Evolutionary conservation across 2,797 vertebrate genomes (phyloP), one percentile per base, ranked within the genome.

Genomic region (Hephaestus fuliginosus): DNA sequence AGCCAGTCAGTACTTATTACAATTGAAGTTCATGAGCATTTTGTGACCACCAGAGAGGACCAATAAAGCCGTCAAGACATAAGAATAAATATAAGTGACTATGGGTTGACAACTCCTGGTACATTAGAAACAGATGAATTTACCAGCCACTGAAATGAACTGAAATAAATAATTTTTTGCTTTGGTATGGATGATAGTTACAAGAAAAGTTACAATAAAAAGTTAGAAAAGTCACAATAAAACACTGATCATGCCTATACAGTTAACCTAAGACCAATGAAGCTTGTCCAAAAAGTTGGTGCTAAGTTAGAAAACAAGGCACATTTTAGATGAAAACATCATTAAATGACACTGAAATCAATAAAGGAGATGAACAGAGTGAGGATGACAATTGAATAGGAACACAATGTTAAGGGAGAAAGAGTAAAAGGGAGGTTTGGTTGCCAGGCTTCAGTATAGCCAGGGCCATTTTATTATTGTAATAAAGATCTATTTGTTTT

Each of bases 111-210:
- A 70, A 39, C 20, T 61, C 33, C 11, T 33, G 48, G 11, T 58
- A 43, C 41, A 72, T 78, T 51, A 39, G 30, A 5, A 81, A 30
- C 58, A 81, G 58, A 28, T 73, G 33, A 76, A 49, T 51, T 39
- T 25, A 12, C 18, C 18, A 10, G 10, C 7, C 39, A 28, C 22
- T n/a, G 4, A 14, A 36, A 20, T n/a, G 36, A 15, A 18, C 36
- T 39, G 36, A 52, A 52, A 60, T n/a, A 0, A 12, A 44, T 74
- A 3, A 11, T 28, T 30, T 41, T 20, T 28, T 39, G 8, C 41
- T 62, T 53, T 46, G 25, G 22, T 63, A 30, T 30, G 3, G 25
- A 33, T 18, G 30, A 33, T 33, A 33, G 30, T 33, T 25, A 25
- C 25, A 25, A 25, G 25, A 33, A 39, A 39, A 39, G 11, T 41